A percentile compares a stretch with the other conserved stretches of the same genome.
Evolutionary conservation across 1,140 invertebrate genomes (phyloP).

Genomic region (Apis dorsata): DNA sequence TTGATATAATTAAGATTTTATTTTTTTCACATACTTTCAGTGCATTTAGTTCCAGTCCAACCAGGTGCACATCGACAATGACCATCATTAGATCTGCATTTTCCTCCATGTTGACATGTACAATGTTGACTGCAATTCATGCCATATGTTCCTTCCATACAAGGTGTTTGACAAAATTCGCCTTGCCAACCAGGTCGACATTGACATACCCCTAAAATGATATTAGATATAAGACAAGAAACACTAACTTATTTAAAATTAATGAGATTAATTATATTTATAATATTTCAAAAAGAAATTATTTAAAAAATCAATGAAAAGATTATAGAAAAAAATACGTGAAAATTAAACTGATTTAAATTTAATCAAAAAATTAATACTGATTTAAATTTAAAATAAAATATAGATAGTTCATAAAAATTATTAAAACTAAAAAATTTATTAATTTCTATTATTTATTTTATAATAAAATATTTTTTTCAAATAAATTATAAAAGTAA

Average conservation of each 20-base stretch:
- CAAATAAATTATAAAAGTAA: neutral
- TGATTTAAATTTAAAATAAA: neutral
- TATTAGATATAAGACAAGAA: slow-evolving; percentile 17
- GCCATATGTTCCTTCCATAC: slow-evolving; percentile 91
- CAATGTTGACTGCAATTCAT: slow-evolving; percentile 92
- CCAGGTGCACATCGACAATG: slow-evolving; percentile 89
- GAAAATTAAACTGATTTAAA: neutral
- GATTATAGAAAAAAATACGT: neutral
- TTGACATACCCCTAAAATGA: slow-evolving; percentile 85
- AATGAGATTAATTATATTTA: neutral
- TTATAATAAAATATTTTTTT: neutral
- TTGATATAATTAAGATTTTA: neutral
- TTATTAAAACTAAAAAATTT: neutral
- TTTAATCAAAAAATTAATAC: too few relatives aligned
- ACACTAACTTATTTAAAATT: neutral
- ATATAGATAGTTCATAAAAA: neutral
- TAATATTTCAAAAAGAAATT: neutral
- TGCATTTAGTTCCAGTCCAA: slow-evolving; percentile 90
- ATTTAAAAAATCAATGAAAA: neutral
- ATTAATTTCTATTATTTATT: neutral
- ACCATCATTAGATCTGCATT: slow-evolving; percentile 90
- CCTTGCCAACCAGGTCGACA: slow-evolving; percentile 93
- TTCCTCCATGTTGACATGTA: slow-evolving; percentile 89
- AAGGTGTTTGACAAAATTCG: slow-evolving; percentile 88
- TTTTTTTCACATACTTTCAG: slow-evolving; percentile 83